Conservation (phyloP, 2,888 invertebrate genomes). For the Ornithoptera alexandrae region DNA sequence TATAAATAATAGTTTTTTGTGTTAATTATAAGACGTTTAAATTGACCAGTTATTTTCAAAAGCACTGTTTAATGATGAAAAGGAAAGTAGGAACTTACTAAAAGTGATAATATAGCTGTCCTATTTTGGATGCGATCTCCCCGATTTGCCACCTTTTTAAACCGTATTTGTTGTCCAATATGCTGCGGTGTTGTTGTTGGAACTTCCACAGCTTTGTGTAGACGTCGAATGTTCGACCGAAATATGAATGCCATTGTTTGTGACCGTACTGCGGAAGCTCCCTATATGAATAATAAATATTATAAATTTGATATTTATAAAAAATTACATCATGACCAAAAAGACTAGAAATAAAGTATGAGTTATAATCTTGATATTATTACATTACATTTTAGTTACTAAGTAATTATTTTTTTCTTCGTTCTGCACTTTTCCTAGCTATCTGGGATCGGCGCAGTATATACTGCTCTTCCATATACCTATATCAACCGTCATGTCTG, state of each 20-base stretch:
- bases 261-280: slow-evolving; percentile 98
- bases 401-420: too few relatives aligned
- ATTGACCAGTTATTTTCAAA: background rate
- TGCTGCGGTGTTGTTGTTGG: slow-evolving; percentile 96
- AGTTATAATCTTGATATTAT: too few relatives aligned
- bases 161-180: slow-evolving; percentile 95
- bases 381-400: too few relatives aligned
- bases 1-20: background rate
- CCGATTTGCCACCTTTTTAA: slow-evolving; percentile 99
- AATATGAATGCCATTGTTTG: slow-evolving; percentile 98
- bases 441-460: too few relatives aligned
- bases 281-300: slow-evolving; percentile 67
- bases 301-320: background rate
- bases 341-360: too few relatives aligned
- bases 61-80: background rate
- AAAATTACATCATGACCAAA: too few relatives aligned
- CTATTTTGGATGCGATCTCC: slow-evolving; percentile 98
- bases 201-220: slow-evolving; percentile 99
- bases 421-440: too few relatives aligned
- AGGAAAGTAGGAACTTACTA: slow-evolving; percentile 85
- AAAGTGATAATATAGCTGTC: slow-evolving; percentile 98
- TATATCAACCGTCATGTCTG: too few relatives aligned
- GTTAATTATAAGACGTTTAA: background rate
- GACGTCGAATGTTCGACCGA: slow-evolving; percentile 97
- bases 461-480: too few relatives aligned